Percentiles rank a stretch among this genome's conserved stretches.
Conservation (phyloP, 1,140 invertebrate genomes). For the Parasteatoda tepidariorum region DNA sequence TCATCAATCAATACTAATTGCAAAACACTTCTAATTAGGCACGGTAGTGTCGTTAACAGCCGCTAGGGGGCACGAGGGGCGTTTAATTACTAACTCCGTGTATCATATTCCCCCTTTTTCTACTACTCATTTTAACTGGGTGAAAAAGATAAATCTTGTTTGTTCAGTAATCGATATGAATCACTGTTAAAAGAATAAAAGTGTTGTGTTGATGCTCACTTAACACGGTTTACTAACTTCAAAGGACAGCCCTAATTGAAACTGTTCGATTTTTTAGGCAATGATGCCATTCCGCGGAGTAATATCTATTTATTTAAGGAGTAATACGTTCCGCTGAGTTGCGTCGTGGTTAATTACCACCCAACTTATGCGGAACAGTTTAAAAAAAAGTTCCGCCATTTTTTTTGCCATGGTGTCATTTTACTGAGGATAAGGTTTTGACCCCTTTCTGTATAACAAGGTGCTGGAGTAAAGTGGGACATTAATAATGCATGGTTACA, state of each 20-base stretch:
- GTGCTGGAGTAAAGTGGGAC: slow-evolving; percentile 11
- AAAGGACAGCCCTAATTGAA: slow-evolving; percentile 18
- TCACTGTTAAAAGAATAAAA: not conserved
- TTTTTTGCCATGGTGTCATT: slow-evolving; percentile 3
- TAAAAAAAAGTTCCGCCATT: not conserved
- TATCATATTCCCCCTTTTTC: not conserved
- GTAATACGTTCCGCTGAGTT: slow-evolving; percentile 21
- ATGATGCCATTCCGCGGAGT: not conserved
- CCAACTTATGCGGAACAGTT: slow-evolving; percentile 3
- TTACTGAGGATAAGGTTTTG: not conserved
- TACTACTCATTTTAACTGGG: not conserved
- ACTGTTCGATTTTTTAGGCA: not conserved
- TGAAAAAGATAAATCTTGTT: slow-evolving; percentile 9
- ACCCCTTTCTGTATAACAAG: slow-evolving; percentile 20
- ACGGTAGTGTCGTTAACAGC: slow-evolving; percentile 28
- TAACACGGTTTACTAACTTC: slow-evolving; percentile 2
- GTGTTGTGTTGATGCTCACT: not conserved
- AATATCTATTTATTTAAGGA: slow-evolving; percentile 34
- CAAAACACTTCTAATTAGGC: slow-evolving; percentile 50
- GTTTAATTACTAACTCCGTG: slow-evolving; percentile 16
- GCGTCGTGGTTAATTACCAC: slow-evolving; percentile 33
- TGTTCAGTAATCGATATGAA: slow-evolving; percentile 19
- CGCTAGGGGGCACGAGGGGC: slow-evolving; percentile 12
- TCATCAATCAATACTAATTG: slow-evolving; percentile 51
- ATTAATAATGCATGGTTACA: slow-evolving; percentile 20